Evolutionary conservation across 1,140 invertebrate species (phyloP).

Genomic region (Scylla paramamosain): DNA sequence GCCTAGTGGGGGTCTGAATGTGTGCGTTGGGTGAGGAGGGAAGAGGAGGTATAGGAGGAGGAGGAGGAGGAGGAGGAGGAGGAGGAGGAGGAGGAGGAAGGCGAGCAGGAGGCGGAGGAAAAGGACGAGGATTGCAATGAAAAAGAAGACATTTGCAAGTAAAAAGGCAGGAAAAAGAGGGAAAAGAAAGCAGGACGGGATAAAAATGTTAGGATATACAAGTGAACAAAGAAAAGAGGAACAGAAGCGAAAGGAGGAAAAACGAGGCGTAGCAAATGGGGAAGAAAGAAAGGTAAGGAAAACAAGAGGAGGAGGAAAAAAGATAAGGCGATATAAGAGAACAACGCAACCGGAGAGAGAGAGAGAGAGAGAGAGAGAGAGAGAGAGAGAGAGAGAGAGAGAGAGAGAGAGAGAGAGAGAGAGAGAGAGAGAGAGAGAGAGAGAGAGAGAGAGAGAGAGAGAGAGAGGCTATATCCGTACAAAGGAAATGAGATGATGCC

Average conservation of each 20-base stretch:
- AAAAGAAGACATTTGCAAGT: too few species aligned
- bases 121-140: not conserved
- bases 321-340: not conserved
- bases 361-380: conserved; percentile 17
- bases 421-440: not conserved
- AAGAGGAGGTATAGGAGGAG: not conserved
- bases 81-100: not conserved
- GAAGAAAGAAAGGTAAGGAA: not conserved
- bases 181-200: too few species aligned
- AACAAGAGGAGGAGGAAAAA: not conserved
- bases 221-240: too few species aligned
- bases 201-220: too few species aligned
- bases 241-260: not conserved
- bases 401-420: conserved; percentile 11
- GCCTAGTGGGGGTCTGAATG: not conserved
- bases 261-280: not conserved
- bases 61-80: not conserved
- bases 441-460: not conserved
- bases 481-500: not conserved
- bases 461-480: not conserved
- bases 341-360: too few species aligned
- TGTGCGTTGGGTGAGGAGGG: not conserved
- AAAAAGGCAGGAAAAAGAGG: not conserved
- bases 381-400: not conserved
- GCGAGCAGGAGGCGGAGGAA: not conserved